Conservation (phyloP, 2,797 vertebrate species). For the Prionace glauca region DNA sequence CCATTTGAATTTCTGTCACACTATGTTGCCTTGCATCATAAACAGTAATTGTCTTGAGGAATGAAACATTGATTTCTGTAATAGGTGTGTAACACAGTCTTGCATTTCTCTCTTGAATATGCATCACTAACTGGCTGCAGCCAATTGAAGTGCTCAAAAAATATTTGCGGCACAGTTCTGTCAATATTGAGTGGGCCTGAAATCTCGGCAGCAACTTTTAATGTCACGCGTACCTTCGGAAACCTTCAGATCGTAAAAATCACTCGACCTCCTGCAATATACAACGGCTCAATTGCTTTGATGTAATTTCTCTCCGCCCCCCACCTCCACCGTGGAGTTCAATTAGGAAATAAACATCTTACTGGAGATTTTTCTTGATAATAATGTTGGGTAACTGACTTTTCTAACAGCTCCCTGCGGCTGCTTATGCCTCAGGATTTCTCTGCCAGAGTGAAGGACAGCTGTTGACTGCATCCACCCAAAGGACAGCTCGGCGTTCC, state of each 20-base stretch:
- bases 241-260: neutral
- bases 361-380: neutral
- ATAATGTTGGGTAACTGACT: neutral
- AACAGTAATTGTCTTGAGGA: slow-evolving; percentile 32
- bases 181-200: neutral
- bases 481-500: neutral
- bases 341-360: neutral
- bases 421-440: neutral
- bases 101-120: neutral
- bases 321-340: neutral
- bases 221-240: neutral
- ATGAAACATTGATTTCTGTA: slow-evolving; percentile 22
- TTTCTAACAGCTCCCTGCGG: neutral
- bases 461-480: neutral
- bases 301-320: neutral
- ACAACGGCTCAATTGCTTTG: neutral
- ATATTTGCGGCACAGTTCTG: neutral
- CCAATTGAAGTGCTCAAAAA: neutral
- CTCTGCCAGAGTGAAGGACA: neutral
- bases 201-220: neutral
- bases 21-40: slow-evolving; percentile 21
- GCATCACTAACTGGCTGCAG: neutral
- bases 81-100: neutral
- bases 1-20: slow-evolving; percentile 33
- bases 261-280: neutral